These are phyloP conservation scores for Camponotus vicinus DNA, from an alignment of 1,140 invertebrate genomes.

Conservation along the genomic window DNA sequence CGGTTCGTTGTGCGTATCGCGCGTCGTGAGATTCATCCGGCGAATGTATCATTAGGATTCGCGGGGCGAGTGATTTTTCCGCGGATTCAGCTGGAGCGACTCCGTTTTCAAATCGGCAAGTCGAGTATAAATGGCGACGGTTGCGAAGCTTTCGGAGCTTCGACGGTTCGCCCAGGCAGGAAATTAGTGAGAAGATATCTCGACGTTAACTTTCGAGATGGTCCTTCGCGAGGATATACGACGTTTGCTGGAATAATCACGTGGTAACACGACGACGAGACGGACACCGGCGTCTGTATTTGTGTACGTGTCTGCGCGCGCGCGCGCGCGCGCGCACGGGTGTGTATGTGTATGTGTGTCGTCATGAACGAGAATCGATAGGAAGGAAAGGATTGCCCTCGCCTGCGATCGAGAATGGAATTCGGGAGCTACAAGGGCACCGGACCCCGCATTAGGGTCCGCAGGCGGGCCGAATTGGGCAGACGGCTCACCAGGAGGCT, in stretches of 20 bases:
- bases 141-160: background rate
- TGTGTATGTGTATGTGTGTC: constrained; percentile 17
- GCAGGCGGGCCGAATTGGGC: constrained; percentile 82
- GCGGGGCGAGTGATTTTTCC: background rate
- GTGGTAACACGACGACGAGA: background rate
- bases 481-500: constrained; percentile 85
- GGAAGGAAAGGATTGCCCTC: background rate
- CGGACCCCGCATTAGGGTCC: constrained; percentile 78
- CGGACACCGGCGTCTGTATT: background rate
- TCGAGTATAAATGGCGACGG: constrained; percentile 26
- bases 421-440: constrained; percentile 81
- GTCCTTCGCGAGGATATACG: background rate
- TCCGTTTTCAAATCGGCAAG: constrained; percentile 24
- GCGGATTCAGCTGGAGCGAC: background rate
- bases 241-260: background rate
- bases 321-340: background rate
- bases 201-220: background rate
- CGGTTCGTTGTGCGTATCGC: background rate
- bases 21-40: background rate
- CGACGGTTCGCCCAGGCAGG: too few species aligned
- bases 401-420: constrained; percentile 77
- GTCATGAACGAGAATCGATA: constrained; percentile 48
- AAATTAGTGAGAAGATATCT: background rate
- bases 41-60: background rate
- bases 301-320: constrained; percentile 11